Evolutionary conservation across 2,888 invertebrate genomes (phyloP).

Genomic region (Ectemnius continuus): DNA sequence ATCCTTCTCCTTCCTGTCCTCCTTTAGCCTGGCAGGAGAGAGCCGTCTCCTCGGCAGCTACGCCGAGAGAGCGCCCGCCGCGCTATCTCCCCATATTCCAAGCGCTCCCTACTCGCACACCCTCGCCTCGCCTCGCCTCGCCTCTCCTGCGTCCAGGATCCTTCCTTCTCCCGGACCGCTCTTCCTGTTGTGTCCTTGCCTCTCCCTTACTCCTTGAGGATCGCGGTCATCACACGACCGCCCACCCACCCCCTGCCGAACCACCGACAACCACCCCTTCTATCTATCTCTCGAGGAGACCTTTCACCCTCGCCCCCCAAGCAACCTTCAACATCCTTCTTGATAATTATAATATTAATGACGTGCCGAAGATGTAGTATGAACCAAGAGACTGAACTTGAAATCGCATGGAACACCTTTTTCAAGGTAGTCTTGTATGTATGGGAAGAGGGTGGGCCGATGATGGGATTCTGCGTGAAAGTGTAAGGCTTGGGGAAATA

Average conservation of each 20-base stretch:
- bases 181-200: conserved; percentile 31
- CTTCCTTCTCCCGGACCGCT: conserved; percentile 23
- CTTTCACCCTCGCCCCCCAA: conserved; percentile 11
- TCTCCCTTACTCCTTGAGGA: conserved; percentile 27
- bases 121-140: conserved; percentile 39
- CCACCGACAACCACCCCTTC: neutral
- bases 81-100: conserved; percentile 68
- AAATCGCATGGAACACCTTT: too few species aligned
- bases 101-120: conserved; percentile 62
- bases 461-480: neutral
- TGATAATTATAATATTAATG: conserved; percentile 7
- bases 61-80: conserved; percentile 21
- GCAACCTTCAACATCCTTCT: conserved; percentile 14
- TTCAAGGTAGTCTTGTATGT: neutral
- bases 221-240: conserved; percentile 22
- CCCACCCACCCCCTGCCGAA: conserved; percentile 11
- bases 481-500: neutral
- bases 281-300: neutral
- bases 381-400: neutral
- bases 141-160: conserved; percentile 30
- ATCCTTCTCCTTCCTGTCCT: conserved; percentile 43
- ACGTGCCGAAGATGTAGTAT: neutral
- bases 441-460: neutral
- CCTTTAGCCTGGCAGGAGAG: conserved; percentile 41
- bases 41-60: conserved; percentile 1